Evolutionary conservation across 2,797 vertebrate species (phyloP).

Genomic region (Pygocentrus nattereri): DNA sequence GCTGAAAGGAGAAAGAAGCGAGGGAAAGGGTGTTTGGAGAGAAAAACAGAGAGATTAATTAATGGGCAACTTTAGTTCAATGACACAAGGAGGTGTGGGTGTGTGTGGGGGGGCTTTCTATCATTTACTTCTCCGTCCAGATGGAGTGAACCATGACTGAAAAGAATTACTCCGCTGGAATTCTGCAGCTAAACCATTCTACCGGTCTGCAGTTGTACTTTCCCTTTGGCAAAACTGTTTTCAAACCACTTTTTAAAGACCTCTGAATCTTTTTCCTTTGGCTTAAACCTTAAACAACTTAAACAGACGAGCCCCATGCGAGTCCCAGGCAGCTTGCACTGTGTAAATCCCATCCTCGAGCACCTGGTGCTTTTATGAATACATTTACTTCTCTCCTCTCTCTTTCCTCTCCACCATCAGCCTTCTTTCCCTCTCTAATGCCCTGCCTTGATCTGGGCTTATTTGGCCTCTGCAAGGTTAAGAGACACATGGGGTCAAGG

Average conservation of each 20-base stretch:
- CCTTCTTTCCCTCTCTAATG: conserved; percentile 43
- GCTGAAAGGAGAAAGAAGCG: conserved; percentile 52
- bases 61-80: conserved; percentile 63
- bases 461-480: conserved; percentile 81
- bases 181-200: background rate
- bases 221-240: background rate
- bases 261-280: background rate
- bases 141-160: background rate
- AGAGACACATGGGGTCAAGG: conserved; percentile 84
- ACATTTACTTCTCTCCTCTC: conserved; percentile 51
- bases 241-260: background rate
- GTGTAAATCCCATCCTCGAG: conserved; percentile 81
- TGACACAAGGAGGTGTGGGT: conserved; percentile 30
- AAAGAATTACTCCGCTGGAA: background rate
- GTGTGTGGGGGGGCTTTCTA: conserved; percentile 1
- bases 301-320: conserved; percentile 38
- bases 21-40: conserved; percentile 61
- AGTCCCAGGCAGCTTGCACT: conserved; percentile 80
- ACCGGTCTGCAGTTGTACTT: background rate
- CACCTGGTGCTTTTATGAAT: conserved; percentile 85
- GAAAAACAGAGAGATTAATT: conserved; percentile 69
- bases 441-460: conserved; percentile 87
- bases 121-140: conserved; percentile 12
- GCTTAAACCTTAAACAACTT: conserved; percentile 24
- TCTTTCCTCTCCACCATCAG: conserved; percentile 20